Evolutionary conservation across 2,888 invertebrate genomes (phyloP), one percentile per base, ranked within the genome.

Genomic region (Uropetala carovei): DNA sequence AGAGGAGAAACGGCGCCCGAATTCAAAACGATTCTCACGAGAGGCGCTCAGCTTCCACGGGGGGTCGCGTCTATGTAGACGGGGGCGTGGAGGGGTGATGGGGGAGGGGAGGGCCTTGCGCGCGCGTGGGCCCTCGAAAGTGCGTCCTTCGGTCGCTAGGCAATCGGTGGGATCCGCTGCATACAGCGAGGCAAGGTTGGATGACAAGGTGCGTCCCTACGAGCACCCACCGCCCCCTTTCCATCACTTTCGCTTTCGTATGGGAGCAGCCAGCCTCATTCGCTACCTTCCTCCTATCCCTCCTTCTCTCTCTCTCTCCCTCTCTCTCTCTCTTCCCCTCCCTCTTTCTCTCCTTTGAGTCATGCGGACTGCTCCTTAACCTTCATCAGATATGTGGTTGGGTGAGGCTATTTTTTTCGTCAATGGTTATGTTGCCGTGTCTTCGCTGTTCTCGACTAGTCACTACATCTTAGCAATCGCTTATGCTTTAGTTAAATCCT

Each of bases 61-160:
- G 43, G 43, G 43, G 43, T 43, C 43, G 43, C 43, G 43, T n/a
- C n/a, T n/a, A n/a, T n/a, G n/a, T 75, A 13, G 27, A 22, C 11
- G 10, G 27, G 75, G 22, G 22, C 75, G 75, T 43, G 75, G 27
- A 75, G 75, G 75, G 27, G 22, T 0, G 18, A 60, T 4, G 18
- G 14, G 22, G 75, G 13, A 75, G 75, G 75, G 75, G 22, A 27
- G 75, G 75, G 75, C 75, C 75, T 27, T 75, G 75, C 75, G 22
- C 75, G n/a, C 22, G 68, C 22, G 68, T 68, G 75, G 75, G 75
- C 75, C 75, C 75, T 75, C 75, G 22, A 75, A 75, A 75, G 27
- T 13, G 18, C 27, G 75, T 75, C 75, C 75, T 75, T 75, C 75
- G 75, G 43, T 43, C 43, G 43, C 43, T 43, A 43, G 43, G 43